Evolutionary conservation across 1,140 invertebrate species (phyloP).

Genomic region (Cherax destructor): DNA sequence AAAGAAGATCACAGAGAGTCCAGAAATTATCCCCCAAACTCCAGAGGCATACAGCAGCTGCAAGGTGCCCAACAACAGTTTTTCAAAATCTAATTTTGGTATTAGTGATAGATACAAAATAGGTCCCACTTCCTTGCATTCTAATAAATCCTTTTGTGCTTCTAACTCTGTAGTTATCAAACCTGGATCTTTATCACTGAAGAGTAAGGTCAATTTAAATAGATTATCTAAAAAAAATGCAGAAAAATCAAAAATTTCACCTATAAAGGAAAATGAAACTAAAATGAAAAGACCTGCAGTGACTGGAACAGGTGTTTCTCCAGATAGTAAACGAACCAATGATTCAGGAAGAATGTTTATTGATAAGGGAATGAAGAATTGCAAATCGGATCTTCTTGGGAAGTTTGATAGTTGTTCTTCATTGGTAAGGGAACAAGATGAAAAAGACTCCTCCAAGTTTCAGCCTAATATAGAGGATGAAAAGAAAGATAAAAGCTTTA

Average conservation of each 20-base stretch:
- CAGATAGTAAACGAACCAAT: slow-evolving; percentile 8
- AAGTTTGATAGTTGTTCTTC: not conserved
- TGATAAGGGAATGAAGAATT: not conserved
- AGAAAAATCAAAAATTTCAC: not conserved
- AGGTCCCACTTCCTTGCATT: not conserved
- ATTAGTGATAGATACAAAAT: not conserved
- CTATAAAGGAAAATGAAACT: not conserved
- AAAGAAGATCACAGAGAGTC: not conserved
- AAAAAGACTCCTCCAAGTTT: not conserved
- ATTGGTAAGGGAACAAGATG: not conserved
- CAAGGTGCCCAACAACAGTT: not conserved
- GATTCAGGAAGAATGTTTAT: not conserved
- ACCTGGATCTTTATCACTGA: not conserved
- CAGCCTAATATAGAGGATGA: not conserved
- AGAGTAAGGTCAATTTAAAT: not conserved
- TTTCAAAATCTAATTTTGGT: not conserved
- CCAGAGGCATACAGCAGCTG: not conserved
- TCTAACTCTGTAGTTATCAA: not conserved
- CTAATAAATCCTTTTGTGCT: not conserved
- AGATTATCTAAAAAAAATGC: not conserved
- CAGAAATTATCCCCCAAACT: slow-evolving; percentile 22
- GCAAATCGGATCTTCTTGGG: slow-evolving; percentile 4
- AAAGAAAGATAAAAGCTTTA: slow-evolving; percentile 28
- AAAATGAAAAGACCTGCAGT: slow-evolving; percentile 18
- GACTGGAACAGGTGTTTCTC: slow-evolving; percentile 14